Base-by-base conservation (phyloP, 2,113 vertebrate genomes). In the Dunckerocampus dactyliophorus region DNA sequence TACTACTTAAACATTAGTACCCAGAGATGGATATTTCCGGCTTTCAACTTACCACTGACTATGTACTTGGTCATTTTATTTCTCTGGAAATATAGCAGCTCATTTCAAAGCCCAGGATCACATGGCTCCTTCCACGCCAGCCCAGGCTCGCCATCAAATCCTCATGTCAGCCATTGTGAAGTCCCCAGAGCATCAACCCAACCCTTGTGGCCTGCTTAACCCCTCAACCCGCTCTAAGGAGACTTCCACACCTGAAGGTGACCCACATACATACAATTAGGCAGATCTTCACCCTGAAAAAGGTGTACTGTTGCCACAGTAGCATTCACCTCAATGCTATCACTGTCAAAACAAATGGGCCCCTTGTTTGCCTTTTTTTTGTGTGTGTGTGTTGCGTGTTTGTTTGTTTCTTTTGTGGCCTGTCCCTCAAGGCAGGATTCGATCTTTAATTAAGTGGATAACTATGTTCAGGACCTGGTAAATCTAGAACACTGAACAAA, bases 121-220 rank as follows among this genome's bases (percentile, higher is more conserved):
- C 54, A 85, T 89, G 37, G 90, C 93, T 65, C 90, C 95, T 0
- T 92, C 96, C 42, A 97, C 95, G 0, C 96, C 97, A 0, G 95
- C 94, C 64, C 93, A 94, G 9, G 95, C 95, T 65, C 92, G 96
- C 72, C 96, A 98, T 87, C 96, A 99, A 88, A 97, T 98, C 69
- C 93, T 98, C 84, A 98, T 98, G 95, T 96, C 96, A 5, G 95
- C 96, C 75, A 93, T 99, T 14, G 96, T 99, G 52, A 94, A 95
- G 75, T 98, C 96, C 0, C 97, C 97, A 0, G 97, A 98, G 82
- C 95, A 97, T 65, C 97, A 99, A 79, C 94, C 97, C 50, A 98
- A 94, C 66, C 92, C 95, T 43, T 93, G 94, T 89, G 94, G 93
- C 62, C 87, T 98, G 71, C 91, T 99, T 0, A 95, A 95, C 65